Evolutionary conservation across 2,888 invertebrate species (phyloP), one percentile per base, ranked within the genome.

Genomic region (Nymphalis urticae): DNA sequence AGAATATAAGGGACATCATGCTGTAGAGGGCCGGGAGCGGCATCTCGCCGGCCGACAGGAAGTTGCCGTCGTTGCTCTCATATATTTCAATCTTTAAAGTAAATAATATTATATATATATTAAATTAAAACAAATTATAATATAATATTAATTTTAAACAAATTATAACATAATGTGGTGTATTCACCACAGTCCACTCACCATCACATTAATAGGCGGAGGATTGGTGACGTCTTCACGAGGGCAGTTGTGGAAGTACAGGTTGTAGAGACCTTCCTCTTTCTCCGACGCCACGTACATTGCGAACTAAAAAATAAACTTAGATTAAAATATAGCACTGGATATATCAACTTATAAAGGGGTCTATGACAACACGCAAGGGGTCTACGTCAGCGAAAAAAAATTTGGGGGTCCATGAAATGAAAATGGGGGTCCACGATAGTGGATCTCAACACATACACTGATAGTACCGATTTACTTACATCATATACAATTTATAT

Each of bases 231-330:
- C 10, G 42, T 58, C 81, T 0, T 79, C 72, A 36, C 75, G 81
- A 0, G 96, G 96, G 86, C 99, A 99, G 83, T 97, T 98, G 87
- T 99, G 98, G 85, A 98, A 98, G 84, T 97, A 98, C 62, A 99
- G 92, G 87, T 97, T 98, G 87, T 99, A 99, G 4, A 98, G 93
- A 0, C 99, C 99, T 86, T 98, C 97, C 79, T 98, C 97, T 53
- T 94, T 94, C 54, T 95, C 93, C 4, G 95, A 95, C 0, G 95
- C 95, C 64, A 98, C 95, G 75, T 94, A 94, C 90, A 98, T 95
- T 2, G 95, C 94, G 82, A 98, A 98, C 96, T 97, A 9, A 8
- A 85, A 58, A 75, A 62, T 58, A 13, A 56, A 13, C 10, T 36
- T 9, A 1, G 9, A 36, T 8, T 36, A 58, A 16, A 63, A 24